These are phyloP conservation scores for Hemiscyllium ocellatum DNA, from an alignment of 2,113 vertebrate species.

Conservation along the genomic window DNA sequence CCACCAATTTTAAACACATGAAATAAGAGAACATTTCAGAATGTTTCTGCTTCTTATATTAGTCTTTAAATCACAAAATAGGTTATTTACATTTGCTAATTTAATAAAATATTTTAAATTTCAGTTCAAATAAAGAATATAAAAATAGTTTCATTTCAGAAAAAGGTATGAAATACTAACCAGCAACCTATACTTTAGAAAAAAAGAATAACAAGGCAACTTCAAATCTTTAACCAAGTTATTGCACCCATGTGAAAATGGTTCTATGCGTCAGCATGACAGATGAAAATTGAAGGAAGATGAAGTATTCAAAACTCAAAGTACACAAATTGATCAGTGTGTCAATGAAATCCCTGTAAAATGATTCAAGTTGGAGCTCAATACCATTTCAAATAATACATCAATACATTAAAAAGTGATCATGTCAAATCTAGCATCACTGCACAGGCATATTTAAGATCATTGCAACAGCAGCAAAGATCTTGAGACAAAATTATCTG, in stretches of 20 bases:
- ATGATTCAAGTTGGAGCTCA: background rate
- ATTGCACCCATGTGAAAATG: constrained; percentile 14
- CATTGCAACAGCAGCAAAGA: background rate
- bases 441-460: constrained; percentile 12
- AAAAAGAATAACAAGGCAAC: background rate
- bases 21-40: constrained; percentile 30
- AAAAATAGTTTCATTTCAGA: constrained; percentile 3
- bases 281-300: constrained; percentile 34
- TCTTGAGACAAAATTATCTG: constrained; percentile 12
- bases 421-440: background rate
- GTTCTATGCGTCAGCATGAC: constrained; percentile 23
- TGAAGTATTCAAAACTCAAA: constrained; percentile 36
- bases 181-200: background rate
- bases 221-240: background rate
- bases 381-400: constrained; percentile 6
- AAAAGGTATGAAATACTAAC: constrained; percentile 4
- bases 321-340: constrained; percentile 1
- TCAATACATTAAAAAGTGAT: constrained; percentile 12
- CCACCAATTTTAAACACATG: constrained; percentile 12
- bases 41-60: background rate
- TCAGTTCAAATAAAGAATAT: background rate
- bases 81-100: background rate
- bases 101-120: constrained; percentile 22
- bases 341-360: background rate
- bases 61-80: background rate